A percentile compares a stretch with the other conserved stretches of the same genome.
These are phyloP conservation scores for Cyprinella venusta DNA, from an alignment of 2,797 vertebrate genomes.

Conservation along the genomic window DNA sequence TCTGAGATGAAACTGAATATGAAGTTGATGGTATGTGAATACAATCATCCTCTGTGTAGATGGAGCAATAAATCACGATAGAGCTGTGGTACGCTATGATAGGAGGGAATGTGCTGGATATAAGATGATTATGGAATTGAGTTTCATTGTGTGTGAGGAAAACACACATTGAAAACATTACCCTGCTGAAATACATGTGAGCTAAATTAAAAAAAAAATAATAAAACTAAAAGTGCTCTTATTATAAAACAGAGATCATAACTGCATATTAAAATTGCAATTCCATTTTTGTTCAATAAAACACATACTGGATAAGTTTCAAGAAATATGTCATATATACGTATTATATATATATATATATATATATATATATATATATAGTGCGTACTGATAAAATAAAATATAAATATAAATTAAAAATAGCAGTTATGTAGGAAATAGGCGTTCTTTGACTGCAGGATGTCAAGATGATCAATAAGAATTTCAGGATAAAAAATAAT, in stretches of 20 bases:
- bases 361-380: no score
- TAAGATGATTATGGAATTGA: constrained; percentile 10
- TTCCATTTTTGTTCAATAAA: background rate
- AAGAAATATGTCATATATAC: background rate
- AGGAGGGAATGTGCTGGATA: constrained; percentile 1
- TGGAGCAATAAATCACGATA: background rate
- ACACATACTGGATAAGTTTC: background rate
- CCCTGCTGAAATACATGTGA: background rate
- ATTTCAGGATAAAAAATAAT: no score
- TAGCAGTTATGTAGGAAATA: background rate
- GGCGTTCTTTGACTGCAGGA: background rate
- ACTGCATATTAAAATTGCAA: background rate
- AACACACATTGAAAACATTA: constrained; percentile 3
- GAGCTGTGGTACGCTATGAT: constrained; percentile 6
- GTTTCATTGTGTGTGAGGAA: background rate
- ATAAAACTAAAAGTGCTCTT: background rate
- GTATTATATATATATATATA: no score
- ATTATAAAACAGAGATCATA: background rate
- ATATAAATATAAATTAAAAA: no score
- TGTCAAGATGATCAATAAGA: background rate
- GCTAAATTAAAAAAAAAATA: background rate
- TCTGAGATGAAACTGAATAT: constrained; percentile 19
- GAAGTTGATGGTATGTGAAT: constrained; percentile 11
- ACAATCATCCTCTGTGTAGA: constrained; percentile 2
- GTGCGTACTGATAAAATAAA: background rate